Evolutionary conservation across 2,888 invertebrate genomes (phyloP).

Genomic region (Scaptomyza caliginosa): DNA sequence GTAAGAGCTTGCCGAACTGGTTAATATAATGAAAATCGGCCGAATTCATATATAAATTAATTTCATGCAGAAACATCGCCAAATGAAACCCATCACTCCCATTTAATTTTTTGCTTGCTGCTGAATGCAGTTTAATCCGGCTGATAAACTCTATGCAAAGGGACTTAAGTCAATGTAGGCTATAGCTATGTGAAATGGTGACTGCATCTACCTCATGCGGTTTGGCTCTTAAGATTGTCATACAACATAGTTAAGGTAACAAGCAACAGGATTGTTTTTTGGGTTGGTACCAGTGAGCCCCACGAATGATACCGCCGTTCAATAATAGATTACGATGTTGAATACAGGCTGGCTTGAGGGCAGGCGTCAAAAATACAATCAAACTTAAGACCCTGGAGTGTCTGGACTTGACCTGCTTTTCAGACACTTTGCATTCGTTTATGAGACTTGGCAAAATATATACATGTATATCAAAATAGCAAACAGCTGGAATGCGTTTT

Average conservation of each 20-base stretch:
- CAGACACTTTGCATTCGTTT: conserved; percentile 5
- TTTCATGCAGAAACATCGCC: background rate
- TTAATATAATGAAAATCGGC: conserved; percentile 19
- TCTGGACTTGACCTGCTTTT: background rate
- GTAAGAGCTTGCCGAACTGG: background rate
- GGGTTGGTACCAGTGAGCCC: conserved; percentile 2
- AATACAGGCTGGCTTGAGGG: conserved; percentile 12
- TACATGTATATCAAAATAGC: background rate
- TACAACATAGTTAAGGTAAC: background rate
- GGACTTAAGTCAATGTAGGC: conserved; percentile 1
- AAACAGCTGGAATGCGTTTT: conserved; percentile 26
- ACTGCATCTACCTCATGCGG: conserved; percentile 6
- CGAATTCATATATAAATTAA: conserved; percentile 7
- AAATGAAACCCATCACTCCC: conserved; percentile 23
- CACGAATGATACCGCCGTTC: background rate
- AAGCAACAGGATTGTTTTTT: background rate
- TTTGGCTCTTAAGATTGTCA: conserved; percentile 8
- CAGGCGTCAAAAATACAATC: conserved; percentile 6
- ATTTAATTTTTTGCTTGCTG: conserved; percentile 18
- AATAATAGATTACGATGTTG: conserved; percentile 23
- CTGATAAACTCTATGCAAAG: conserved; percentile 8
- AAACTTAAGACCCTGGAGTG: background rate
- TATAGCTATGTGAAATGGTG: background rate
- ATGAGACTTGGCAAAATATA: background rate
- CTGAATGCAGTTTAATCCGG: conserved; percentile 37